phyloP scores from a whole-genome alignment of 2,113 vertebrate genomes.

The Orientallactaga bullata region DNA sequence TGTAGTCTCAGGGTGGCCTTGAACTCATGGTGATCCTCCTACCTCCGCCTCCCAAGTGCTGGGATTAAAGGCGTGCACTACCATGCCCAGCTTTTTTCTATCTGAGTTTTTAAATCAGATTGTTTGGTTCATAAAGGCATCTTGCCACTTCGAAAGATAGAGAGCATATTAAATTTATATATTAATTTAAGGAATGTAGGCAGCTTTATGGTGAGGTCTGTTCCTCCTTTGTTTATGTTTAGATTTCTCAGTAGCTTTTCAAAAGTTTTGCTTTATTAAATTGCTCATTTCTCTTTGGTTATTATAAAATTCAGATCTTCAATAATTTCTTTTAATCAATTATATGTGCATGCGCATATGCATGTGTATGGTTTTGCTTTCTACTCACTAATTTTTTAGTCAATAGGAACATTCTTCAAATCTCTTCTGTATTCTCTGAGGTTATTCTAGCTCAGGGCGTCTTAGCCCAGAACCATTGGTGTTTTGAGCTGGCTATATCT shows the following conservation, averaged over 20 bases:
- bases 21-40: too few species aligned
- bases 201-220: not conserved
- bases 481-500: not conserved
- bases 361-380: not conserved
- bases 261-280: not conserved
- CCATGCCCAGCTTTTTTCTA: too few species aligned
- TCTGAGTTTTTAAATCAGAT: slow-evolving; percentile 18
- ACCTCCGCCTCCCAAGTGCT: too few species aligned
- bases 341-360: too few species aligned
- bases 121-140: not conserved
- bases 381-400: slow-evolving; percentile 35
- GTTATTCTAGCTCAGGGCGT: not conserved
- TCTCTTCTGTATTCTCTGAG: not conserved
- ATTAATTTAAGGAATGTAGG: not conserved
- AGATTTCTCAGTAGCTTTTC: not conserved
- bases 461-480: not conserved
- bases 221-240: not conserved
- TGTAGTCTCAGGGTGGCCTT: too few species aligned
- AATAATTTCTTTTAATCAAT: not conserved
- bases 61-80: too few species aligned
- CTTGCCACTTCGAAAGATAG: not conserved
- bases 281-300: not conserved
- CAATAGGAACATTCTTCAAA: not conserved
- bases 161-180: not conserved
- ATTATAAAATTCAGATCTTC: slow-evolving; percentile 3